Base-by-base conservation (phyloP, 1,140 invertebrate species). In the Gyrodactylus salaris region DNA sequence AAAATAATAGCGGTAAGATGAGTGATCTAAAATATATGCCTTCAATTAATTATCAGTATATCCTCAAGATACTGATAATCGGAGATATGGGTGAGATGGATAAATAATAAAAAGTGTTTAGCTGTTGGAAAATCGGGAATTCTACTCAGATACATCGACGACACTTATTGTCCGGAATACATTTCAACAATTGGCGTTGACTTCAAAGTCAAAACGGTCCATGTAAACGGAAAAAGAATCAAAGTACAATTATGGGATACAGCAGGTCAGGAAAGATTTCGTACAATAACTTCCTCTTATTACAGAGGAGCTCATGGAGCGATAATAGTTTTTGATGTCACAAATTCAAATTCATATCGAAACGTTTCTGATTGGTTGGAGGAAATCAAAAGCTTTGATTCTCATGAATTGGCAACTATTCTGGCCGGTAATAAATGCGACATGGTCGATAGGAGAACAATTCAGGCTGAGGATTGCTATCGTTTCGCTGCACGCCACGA, bases 201-300 rank as follows among this genome's bases (percentile, higher is more conserved):
- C 83, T 99, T 99, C 84, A 99, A 99, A 86, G 94, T 98, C 75
- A 98, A 98, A 85, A 99, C 94, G 34, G 93, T 99, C 27, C 96
- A 97, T 83, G 86, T 93, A 77, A 90, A 91, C 78, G 89, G 91
- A 77, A 91, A 92, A 82, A 82, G 89, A 77, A 88, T 92, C 76
- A 92, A 92, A 84, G 83, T 92, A 76, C 89, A 92, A 82, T 91
- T 91, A 79, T 91, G 89, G 89, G 88, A 93, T 77, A 95, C 90
- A 70, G 90, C 90, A 19, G 91, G 91, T 0, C 89, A 91, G 79
- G 89, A 92, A 79, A 81, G 88, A 73, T 93, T 91, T 78, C 78
- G 84, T 1, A 84, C 84, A 1, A 82, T 85, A 26, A 85, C 84
- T 0, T 71, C 70, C 21, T 24, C 91, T 27, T 96, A 96, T 82